Base-by-base conservation (phyloP, 92 coral and sea anemone species). In the Epizoanthus illoricatus region DNA sequence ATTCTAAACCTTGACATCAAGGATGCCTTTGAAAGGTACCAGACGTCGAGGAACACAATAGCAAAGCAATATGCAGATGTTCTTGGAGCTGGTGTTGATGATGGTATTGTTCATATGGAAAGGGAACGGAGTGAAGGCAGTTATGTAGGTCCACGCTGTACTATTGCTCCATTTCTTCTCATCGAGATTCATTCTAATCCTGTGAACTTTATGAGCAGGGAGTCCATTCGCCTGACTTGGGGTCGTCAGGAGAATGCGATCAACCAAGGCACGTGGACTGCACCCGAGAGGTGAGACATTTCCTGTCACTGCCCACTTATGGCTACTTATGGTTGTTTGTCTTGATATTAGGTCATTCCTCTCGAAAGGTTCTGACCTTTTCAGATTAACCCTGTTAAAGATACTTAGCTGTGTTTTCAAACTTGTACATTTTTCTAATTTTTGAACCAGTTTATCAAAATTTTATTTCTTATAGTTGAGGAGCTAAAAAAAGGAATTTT, bases 241-340 rank as follows among this genome's bases (percentile, higher is more conserved):
- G 97, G 97, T n/a, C 83, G 91, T 20, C 90, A 87, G 71, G 97
- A 92, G 41, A 92, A 92, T 69, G 81, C 92, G n/a, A 88, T 92
- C 70, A 92, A 92, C 66, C 94, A 90, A 67, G 97, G 97, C 20
- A 88, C 94, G 13, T 92, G 97, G 97, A 86, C 87, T 19, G 68
- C 80, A 47, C 71, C 89, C 5, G 92, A 90, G 49, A 92, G 94
- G 97, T 92, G 79, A 68, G 65, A 12, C 12, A 67, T 59, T 65
- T 11, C 0, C 16, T 3, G 16, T 15, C 13, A 4, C 74, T 33
- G 28, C 74, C 74, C 74, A 28, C 19, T 69, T 13, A n/a, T 69
- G 15, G 1, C 18, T 69, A 41, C 74, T 28, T 33, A 17, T 24
- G 47, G 36, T 21, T 45, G 43, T 68, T 45, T 45, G n/a, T 19